Percentiles rank a stretch among this genome's conserved stretches.
Evolutionary conservation across 2,888 invertebrate genomes (phyloP).

Genomic region (Aromia moschata): DNA sequence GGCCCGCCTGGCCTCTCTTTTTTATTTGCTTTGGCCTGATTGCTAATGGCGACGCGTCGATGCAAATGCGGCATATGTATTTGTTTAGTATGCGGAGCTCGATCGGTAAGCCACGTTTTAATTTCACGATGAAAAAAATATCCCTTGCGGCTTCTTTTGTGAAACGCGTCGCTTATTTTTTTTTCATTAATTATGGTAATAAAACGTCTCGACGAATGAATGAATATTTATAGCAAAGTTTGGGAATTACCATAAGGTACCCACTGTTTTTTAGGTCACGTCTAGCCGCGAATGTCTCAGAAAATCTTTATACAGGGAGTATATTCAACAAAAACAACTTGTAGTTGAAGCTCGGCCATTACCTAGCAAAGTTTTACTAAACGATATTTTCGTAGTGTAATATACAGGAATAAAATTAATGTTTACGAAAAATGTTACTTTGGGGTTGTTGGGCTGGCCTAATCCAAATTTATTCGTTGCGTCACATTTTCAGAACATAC

Average conservation of each 20-base stretch:
- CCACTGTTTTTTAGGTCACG: not conserved
- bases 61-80: conserved; percentile 15
- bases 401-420: no score
- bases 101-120: not conserved
- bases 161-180: not conserved
- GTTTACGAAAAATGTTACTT: no score
- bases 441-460: no score
- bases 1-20: conserved; percentile 1
- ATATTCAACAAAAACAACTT: no score
- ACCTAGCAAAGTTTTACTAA: no score
- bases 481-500: no score
- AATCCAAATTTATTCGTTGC: no score
- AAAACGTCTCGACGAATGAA: conserved; percentile 7
- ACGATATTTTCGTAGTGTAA: no score
- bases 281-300: not conserved
- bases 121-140: conserved; percentile 7
- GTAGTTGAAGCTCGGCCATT: no score
- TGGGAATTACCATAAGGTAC: not conserved
- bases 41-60: conserved; percentile 13
- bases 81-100: conserved; percentile 12
- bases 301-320: not conserved
- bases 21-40: conserved; percentile 4
- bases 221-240: conserved; percentile 4
- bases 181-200: not conserved
- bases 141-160: not conserved